Percentiles rank a stretch among this genome's conserved stretches.
Conservation (phyloP, 2,113 vertebrate species). For the Orthonyx spaldingii region DNA sequence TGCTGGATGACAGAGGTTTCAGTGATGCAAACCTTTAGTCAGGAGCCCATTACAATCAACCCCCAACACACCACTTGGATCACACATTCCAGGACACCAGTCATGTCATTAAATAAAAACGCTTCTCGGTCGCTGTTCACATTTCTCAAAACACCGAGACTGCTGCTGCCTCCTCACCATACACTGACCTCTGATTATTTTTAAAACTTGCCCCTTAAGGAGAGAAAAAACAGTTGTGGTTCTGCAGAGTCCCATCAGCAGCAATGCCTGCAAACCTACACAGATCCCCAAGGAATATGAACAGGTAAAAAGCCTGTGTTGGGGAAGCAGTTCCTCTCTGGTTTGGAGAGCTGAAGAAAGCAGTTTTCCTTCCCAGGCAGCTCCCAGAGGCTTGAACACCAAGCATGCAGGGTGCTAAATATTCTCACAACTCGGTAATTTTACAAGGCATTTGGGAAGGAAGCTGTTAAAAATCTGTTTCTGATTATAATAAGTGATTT, state of each 20-base stretch:
- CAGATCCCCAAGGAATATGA: neutral
- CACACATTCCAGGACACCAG: neutral
- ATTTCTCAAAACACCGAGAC: rapidly evolving
- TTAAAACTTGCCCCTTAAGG: neutral
- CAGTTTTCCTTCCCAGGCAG: neutral
- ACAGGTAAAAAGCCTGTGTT: neutral
- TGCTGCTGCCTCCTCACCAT: neutral
- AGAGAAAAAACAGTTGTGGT: neutral
- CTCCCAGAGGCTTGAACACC: neutral
- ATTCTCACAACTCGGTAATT: neutral
- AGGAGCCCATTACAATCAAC: neutral
- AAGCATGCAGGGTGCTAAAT: neutral
- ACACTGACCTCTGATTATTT: neutral
- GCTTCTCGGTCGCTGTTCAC: rapidly evolving
- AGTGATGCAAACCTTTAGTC: neutral
- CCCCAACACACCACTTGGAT: neutral
- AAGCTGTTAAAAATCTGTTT: constrained; percentile 20
- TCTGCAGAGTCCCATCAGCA: neutral
- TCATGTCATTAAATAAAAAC: neutral
- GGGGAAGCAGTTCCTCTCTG: neutral
- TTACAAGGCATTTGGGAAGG: neutral
- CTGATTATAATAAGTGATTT: neutral
- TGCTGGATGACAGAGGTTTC: neutral
- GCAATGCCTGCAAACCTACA: neutral
- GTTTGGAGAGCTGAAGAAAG: neutral